Base-by-base conservation (phyloP, 2,888 invertebrate genomes). In the Poecilus cupreus region DNA sequence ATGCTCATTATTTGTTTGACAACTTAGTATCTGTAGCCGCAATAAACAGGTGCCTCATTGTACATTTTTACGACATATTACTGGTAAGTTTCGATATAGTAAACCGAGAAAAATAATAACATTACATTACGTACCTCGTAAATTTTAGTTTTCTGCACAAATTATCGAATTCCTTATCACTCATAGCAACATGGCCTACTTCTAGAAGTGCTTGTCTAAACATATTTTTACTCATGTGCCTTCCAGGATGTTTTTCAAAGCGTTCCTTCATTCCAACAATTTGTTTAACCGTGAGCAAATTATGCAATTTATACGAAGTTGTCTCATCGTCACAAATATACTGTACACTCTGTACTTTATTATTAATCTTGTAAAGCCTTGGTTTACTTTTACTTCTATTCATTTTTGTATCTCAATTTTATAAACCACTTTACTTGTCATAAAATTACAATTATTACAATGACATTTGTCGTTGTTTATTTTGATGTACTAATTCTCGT, bases 101-200 rank as follows among this genome's bases (percentile, higher is more conserved):
- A n/a, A n/a, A n/a, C n/a, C n/a, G n/a, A n/a, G n/a, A n/a, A n/a
- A n/a, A n/a, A n/a, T n/a, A n/a, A n/a, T n/a, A n/a, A n/a, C n/a
- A 43, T 43, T 39, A 3, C 8, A 16, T 16, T 16, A 49, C 54
- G 80, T 85, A 88, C 88, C 88, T 86, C 83, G 84, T 83, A 18
- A 84, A 84, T 82, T 86, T 86, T 86, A 93, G 93, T 89, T 93
- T 93, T 81, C 91, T 87, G 88, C 94, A 94, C 16, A 94, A 87
- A 83, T 91, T 90, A 57, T 92, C 91, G 83, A 90, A 94, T 57
- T 93, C 92, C 0, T 92, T 90, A 43, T 93, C 91, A 43, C 90
- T 89, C 82, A 91, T 92, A 77, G 90, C 90, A 11, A 92, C 88
- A 82, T 90, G 90, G 0, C 91, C 89, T 54, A 90, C 83, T 0